phyloP scores from a whole-genome alignment of 1,140 invertebrate genomes.

The Stenopsyche tienmushanensis region DNA sequence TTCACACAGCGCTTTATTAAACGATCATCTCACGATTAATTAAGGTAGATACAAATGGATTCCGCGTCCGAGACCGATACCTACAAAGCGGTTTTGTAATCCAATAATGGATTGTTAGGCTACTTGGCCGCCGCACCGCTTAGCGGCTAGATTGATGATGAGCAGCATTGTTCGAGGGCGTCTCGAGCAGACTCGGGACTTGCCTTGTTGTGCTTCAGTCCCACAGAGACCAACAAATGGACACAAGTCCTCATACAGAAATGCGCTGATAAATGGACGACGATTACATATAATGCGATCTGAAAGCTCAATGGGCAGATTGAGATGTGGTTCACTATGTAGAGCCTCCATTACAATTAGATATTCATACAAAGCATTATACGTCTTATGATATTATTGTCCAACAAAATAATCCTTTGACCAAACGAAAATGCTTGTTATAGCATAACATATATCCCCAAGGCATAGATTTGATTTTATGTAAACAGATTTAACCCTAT shows the following conservation, averaged over 20 bases:
- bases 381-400: too few relatives aligned
- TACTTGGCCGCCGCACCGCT: slow-evolving; percentile 7
- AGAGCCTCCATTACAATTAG: too few relatives aligned
- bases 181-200: too few relatives aligned
- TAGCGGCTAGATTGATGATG: slow-evolving; percentile 6
- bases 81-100: slow-evolving; percentile 6
- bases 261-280: background rate
- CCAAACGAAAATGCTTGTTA: too few relatives aligned
- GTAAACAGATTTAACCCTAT: too few relatives aligned
- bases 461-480: too few relatives aligned
- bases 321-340: too few relatives aligned
- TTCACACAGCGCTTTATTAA: slow-evolving; percentile 15
- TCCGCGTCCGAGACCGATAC: background rate
- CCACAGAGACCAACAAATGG: background rate
- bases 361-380: too few relatives aligned
- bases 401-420: too few relatives aligned
- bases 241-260: background rate
- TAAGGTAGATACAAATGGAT: slow-evolving; percentile 4
- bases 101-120: slow-evolving; percentile 10
- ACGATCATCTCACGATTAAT: slow-evolving; percentile 27
- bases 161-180: too few relatives aligned
- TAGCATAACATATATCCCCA: too few relatives aligned
- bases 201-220: too few relatives aligned
- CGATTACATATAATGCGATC: background rate
- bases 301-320: background rate